Evolutionary conservation across 2,113 vertebrate genomes (phyloP).

Genomic region (Hystrix cristata): DNA sequence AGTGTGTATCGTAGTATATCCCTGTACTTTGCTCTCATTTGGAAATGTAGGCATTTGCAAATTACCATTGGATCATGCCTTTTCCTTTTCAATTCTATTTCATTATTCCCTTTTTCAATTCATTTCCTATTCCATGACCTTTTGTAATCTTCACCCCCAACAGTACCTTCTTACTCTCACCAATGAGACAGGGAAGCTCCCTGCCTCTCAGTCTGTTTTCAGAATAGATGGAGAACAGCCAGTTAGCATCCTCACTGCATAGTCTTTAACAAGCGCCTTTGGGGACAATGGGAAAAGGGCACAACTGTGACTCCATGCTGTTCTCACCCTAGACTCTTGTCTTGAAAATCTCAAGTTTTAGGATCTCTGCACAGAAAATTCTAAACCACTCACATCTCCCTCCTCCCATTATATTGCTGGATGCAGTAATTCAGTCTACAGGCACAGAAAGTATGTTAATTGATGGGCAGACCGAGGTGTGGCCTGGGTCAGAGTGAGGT

Average conservation of each 20-base stretch:
- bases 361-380: background rate
- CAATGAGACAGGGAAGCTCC: background rate
- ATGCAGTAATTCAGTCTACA: background rate
- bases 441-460: background rate
- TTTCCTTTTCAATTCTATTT: constrained; percentile 23
- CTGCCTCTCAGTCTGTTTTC: constrained; percentile 32
- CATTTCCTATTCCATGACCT: constrained; percentile 29
- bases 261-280: background rate
- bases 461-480: background rate
- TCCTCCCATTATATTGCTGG: fast-evolving
- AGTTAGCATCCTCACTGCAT: background rate
- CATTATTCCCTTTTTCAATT: background rate
- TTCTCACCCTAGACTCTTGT: background rate
- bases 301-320: background rate
- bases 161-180: constrained; percentile 15
- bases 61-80: background rate
- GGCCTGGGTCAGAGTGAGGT: background rate
- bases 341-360: background rate
- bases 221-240: background rate
- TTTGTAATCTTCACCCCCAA: background rate
- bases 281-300: background rate
- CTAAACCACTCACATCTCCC: background rate
- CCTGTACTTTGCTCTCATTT: constrained; percentile 57
- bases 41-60: constrained; percentile 58
- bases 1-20: background rate